Conservation (phyloP, 2,113 vertebrate genomes). For the Tachuris rubrigastra region DNA sequence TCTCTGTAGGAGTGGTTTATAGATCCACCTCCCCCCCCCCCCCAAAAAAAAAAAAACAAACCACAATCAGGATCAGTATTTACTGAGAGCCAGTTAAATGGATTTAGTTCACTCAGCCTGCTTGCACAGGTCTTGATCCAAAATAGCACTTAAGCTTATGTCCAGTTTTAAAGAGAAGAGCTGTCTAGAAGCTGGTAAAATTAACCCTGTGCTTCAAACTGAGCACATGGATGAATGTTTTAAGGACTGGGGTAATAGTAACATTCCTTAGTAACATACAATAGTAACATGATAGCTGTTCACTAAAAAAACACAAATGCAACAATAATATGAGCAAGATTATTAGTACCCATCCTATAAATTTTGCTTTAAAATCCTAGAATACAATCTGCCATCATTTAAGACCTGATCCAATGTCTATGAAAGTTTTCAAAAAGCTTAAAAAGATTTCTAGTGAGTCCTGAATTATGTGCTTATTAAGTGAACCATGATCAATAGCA, state of each 20-base stretch:
- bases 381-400: not conserved
- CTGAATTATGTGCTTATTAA: not conserved
- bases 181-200: not conserved
- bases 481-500: not conserved
- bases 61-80: not conserved
- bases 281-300: not conserved
- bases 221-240: not conserved
- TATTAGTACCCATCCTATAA: not conserved
- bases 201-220: not conserved
- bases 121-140: not conserved
- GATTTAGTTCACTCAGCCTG: not conserved
- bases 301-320: not conserved
- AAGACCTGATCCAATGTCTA: not conserved
- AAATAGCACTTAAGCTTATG: not conserved
- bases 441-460: not conserved
- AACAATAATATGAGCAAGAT: not conserved
- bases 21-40: not conserved
- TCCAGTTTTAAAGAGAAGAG: not conserved
- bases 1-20: not conserved
- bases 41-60: not conserved
- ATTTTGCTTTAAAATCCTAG: not conserved
- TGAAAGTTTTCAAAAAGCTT: not conserved
- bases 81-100: not conserved
- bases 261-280: too few species aligned
- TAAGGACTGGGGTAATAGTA: not conserved